Base-by-base conservation (phyloP, 2,797 vertebrate species). In the Fratercula arctica region DNA sequence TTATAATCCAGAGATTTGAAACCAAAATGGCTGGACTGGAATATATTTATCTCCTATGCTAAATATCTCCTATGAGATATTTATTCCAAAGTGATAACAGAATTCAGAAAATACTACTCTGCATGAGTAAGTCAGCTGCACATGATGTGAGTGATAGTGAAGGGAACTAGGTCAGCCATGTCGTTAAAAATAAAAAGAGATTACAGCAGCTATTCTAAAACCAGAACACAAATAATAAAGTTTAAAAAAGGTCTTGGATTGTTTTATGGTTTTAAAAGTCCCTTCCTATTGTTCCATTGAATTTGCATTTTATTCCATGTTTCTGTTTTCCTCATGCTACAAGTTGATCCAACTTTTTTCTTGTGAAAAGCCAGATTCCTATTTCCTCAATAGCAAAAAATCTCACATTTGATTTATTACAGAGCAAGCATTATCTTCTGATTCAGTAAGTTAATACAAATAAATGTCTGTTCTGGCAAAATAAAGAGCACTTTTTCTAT, bases 101-200 rank as follows among this genome's bases (percentile, higher is more conserved):
- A 9, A 83, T 85, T 89, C 81, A 91, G 16, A 90, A 74, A 90
- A 77, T 51, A 89, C 35, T 89, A 61, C 25, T 59, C 51, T 72
- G 76, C 51, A 63, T 78, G 50, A 92, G 50, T 69, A 94, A 92
- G 90, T 89, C 70, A 74, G 31, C 33, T 57, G 57, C n/a, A 60
- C 53, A 41, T 23, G 46, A 93, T 72, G 11, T 54, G 70, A 86
- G 66, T 60, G 75, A 76, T 39, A 89, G 79, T 16, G 46, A 85
- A 78, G n/a, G 48, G 59, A 96, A 89, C 43, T 81, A 94, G 76
- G 68, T 95, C 76, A 95, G 24, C 14, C 79, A 12, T 76, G 41
- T 4, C 9, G 3, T 89, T 69, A 45, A 53, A 85, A 80, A 41
- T 81, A 13, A 23, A 28, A 79, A 41, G 8, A 74, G 12, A 84